Base-by-base conservation (phyloP, 2,113 vertebrate species). In the Phodopus roborovskii region DNA sequence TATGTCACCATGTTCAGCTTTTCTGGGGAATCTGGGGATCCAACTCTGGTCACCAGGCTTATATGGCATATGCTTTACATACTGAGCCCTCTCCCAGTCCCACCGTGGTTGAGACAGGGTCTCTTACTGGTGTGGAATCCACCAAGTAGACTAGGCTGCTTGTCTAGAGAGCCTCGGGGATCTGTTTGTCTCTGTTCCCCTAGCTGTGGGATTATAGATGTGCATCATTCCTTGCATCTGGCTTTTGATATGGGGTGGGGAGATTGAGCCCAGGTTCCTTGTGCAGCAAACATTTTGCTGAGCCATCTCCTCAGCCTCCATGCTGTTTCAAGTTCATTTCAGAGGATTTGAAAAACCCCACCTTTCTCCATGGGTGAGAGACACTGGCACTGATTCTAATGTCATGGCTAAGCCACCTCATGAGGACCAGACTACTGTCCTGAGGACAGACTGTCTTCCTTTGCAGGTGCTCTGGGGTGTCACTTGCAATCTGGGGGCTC, bases 401-500 rank as follows among this genome's bases (percentile, higher is more conserved):
- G 64, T 93, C 12, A 39, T 0, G 1, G 62, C 45, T n/a, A 50
- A 68, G 64, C 15, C 20, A 48, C 11, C 13, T 20, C 45, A 26
- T 64, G 30, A 70, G 45, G 28, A 24, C 1, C 22, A 36, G 9
- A 71, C 36, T 60, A 5, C 33, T 50, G 20, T 22, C 17, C 7
- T 24, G 24, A 85, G 92, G 71, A 24, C 62, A 58, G 92, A 62
- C 48, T 71, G 62, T 53, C 86, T 91, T 91, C 36, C 45, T 75
- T 20, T 53, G 77, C 66, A 84, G 82, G 81, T 86, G 88, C 56
- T 95, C n/a, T 5, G 7, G 84, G 30, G 19, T 78, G 45, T 89
- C 85, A 74, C 75, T 96, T 89, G 62, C 28, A 77, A 70, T 78
- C n/a, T 91, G 94, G 96, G 87, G 75, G 50, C 39, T 0, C 3